These are phyloP conservation scores for Shinisaurus crocodilurus DNA, from an alignment of 2,113 vertebrate genomes.

Conservation along the genomic window DNA sequence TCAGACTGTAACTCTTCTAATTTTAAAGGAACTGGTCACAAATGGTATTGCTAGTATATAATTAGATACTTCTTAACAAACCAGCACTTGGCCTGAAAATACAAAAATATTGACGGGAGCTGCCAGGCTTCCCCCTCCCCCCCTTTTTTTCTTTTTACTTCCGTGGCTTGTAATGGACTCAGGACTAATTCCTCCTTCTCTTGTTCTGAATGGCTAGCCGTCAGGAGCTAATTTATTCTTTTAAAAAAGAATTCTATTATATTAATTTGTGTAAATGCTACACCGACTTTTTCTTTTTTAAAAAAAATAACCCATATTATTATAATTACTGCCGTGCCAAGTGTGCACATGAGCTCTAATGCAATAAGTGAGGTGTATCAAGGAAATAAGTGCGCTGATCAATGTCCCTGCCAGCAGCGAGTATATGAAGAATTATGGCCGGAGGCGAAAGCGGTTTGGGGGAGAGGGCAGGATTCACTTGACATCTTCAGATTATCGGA, in stretches of 20 bases:
- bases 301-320: neutral
- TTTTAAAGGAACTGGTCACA: neutral
- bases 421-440: neutral
- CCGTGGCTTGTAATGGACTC: neutral
- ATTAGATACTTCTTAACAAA: neutral
- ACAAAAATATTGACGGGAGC: neutral
- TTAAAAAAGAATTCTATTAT: neutral
- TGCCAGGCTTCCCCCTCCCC: neutral
- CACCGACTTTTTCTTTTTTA: neutral
- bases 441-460: neutral
- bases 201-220: neutral
- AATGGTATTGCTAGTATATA: neutral
- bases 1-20: neutral
- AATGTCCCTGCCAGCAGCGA: neutral
- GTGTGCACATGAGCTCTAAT: neutral
- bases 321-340: neutral
- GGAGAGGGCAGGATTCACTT: neutral
- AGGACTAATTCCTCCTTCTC: slow-evolving; percentile 1
- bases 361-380: neutral
- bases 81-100: neutral
- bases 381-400: neutral
- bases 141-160: neutral
- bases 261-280: slow-evolving; percentile 37
- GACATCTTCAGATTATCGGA: neutral
- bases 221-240: slow-evolving; percentile 29